Base-by-base conservation (phyloP, 2,113 vertebrate species). In the Lamprotornis superbus region DNA sequence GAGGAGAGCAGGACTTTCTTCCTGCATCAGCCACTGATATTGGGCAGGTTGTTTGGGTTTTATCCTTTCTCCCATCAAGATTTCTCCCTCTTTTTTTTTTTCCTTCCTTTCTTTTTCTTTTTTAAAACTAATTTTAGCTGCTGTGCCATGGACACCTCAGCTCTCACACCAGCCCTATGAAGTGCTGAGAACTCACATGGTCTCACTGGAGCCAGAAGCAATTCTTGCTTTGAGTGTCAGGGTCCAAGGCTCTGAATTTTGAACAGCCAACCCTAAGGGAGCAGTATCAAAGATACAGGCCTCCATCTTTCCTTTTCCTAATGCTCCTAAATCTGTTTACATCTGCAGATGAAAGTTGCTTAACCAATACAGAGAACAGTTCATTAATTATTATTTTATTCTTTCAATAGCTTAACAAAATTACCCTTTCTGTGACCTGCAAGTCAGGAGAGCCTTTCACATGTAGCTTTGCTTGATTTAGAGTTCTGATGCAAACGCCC, bases 401-500 rank as follows among this genome's bases (percentile, higher is more conserved):
- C 18, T 83, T 77, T 74, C 52, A 63, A 74, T 78, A 87, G 35
- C 28, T 17, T 74, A 87, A 79, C 53, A 31, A 63, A 87, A 68
- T 71, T n/a, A 74, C 71, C 84, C 60, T 83, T 82, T 83, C 76
- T 85, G 74, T 83, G 79, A 93, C 78, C 59, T 77, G 70, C 78
- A 56, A 94, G 79, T 70, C 70, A 92, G 60, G 67, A 73, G 18
- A 78, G 61, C 81, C 35, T 85, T 70, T 89, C 63, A 44, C 53
- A 44, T 83, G 47, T 21, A 67, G 50, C 64, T 93, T 47, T 88
- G 44, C 79, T 77, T 88, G 55, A 83, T 78, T 74, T 83, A 77
- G 56, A 80, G 44, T 71, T 94, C 65, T 89, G 53, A 78, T 90
- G 86, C 83, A 92, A 95, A 94, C 15, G 57, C 42, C 87, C 83